These are phyloP conservation scores for Cabera pusaria DNA, from an alignment of 2,888 invertebrate species.

Conservation along the genomic window DNA sequence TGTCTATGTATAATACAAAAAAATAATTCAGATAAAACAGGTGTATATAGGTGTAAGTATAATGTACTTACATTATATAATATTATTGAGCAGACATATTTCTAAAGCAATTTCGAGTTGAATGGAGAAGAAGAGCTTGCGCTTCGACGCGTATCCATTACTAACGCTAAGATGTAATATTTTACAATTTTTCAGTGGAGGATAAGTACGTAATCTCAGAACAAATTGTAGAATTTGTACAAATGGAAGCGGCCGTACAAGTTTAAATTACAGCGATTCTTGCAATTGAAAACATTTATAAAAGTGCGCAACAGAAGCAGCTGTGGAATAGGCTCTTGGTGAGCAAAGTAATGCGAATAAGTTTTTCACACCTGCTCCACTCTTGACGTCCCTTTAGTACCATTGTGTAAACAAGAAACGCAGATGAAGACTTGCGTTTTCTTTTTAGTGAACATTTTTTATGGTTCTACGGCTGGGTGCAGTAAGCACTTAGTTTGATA, in stretches of 20 bases:
- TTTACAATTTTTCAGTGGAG: slow-evolving; percentile 24
- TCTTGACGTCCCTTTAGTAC: slow-evolving; percentile 38
- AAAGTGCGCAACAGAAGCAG: slow-evolving; percentile 49
- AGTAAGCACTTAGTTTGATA: no score
- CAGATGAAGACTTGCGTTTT: slow-evolving; percentile 5
- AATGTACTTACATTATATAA: slow-evolving; percentile 16
- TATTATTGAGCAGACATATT: slow-evolving; percentile 15
- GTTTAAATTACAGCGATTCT: slow-evolving; percentile 58
- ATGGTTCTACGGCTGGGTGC: no score
- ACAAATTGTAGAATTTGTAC: slow-evolving; percentile 39
- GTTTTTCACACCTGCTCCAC: slow-evolving; percentile 60
- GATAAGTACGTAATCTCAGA: slow-evolving; percentile 31
- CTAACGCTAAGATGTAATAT: slow-evolving; percentile 20
- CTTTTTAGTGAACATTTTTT: not conserved
- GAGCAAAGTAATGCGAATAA: slow-evolving; percentile 55
- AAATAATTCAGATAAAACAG: slow-evolving; percentile 5
- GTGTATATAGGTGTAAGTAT: no score
- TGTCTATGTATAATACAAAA: no score
- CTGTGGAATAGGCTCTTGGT: slow-evolving; percentile 51
- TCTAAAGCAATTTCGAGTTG: slow-evolving; percentile 21
- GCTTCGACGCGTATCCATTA: slow-evolving; percentile 25
- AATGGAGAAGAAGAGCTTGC: slow-evolving; percentile 23
- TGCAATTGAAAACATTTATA: slow-evolving; percentile 56
- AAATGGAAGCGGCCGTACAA: slow-evolving; percentile 50
- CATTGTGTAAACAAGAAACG: slow-evolving; percentile 22